phyloP scores from a whole-genome alignment of 2,113 vertebrate species.

The Lichenostomus cassidix region DNA sequence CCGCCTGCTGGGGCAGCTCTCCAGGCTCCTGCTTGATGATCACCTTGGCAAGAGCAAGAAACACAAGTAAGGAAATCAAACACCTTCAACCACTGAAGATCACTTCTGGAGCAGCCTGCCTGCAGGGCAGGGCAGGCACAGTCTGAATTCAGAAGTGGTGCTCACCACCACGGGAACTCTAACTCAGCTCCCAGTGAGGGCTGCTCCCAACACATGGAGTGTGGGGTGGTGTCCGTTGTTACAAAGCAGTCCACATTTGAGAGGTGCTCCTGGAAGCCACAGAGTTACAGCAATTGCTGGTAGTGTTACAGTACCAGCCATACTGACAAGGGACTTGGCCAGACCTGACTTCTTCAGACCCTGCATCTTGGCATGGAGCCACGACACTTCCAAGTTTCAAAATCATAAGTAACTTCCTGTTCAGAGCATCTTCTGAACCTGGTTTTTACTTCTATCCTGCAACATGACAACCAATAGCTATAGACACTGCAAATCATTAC shows the following conservation, averaged over 20 bases:
- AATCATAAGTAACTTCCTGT: not conserved
- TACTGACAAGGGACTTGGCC: not conserved
- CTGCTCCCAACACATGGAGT: not conserved
- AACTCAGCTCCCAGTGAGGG: not conserved
- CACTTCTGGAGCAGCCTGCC: not conserved
- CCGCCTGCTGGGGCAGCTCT: conserved; percentile 77
- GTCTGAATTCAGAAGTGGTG: fast-evolving
- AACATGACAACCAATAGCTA: not conserved
- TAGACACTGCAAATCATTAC: fast-evolving
- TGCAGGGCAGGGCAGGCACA: not conserved
- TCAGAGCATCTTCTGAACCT: not conserved
- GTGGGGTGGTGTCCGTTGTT: not conserved
- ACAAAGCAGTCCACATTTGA: not conserved
- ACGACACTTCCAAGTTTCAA: not conserved
- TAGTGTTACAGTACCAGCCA: not conserved
- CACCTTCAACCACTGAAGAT: not conserved
- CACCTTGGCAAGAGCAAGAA: conserved; percentile 75
- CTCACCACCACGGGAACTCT: not conserved
- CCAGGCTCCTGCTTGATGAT: conserved; percentile 98
- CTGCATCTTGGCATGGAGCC: not conserved
- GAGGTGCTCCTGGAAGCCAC: not conserved
- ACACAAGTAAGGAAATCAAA: not conserved
- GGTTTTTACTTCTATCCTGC: not conserved
- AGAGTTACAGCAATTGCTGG: not conserved
- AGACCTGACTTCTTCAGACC: not conserved